Percentiles rank a stretch among this genome's conserved stretches.
Conservation (phyloP, 2,888 invertebrate genomes). For the Drosophila kambysellisi region DNA sequence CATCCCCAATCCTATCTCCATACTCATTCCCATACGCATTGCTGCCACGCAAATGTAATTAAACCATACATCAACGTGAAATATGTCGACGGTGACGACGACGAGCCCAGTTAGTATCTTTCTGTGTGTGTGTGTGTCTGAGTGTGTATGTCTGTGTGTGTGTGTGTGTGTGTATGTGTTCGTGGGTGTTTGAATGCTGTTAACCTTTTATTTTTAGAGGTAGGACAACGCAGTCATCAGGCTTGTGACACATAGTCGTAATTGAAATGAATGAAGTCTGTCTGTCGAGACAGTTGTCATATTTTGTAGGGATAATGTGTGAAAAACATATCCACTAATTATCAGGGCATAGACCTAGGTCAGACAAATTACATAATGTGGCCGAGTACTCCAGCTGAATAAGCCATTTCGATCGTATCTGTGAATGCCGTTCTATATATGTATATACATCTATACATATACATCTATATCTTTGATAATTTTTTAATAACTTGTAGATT, state of each 20-base stretch:
- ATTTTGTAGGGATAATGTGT: conserved; percentile 7
- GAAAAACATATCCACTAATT: not conserved
- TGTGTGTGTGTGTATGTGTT: conserved; percentile 3
- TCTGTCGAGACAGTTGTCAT: conserved; percentile 22
- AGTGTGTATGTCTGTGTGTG: conserved; percentile 9
- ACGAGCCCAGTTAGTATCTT: conserved; percentile 55
- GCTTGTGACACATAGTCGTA: conserved; percentile 38
- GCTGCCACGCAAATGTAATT: conserved; percentile 79
- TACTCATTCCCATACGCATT: conserved; percentile 44
- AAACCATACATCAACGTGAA: conserved; percentile 81
- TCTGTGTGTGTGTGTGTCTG: conserved; percentile 8
- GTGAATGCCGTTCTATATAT: not conserved
- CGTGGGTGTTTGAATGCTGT: conserved; percentile 9
- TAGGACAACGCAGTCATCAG: conserved; percentile 33
- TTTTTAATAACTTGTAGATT: not conserved
- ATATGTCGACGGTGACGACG: conserved; percentile 66
- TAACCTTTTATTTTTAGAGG: conserved; percentile 33
- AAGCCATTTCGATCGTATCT: not conserved
- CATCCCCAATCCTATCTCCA: not conserved
- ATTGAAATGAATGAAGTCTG: conserved; percentile 44
- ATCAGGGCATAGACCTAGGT: not conserved
- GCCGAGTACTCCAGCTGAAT: not conserved
- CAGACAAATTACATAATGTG: not conserved
- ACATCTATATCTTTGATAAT: not conserved
- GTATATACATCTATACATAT: too few relatives aligned